Evolutionary conservation across 1,140 invertebrate species (phyloP).

Genomic region (Myzus persicae): DNA sequence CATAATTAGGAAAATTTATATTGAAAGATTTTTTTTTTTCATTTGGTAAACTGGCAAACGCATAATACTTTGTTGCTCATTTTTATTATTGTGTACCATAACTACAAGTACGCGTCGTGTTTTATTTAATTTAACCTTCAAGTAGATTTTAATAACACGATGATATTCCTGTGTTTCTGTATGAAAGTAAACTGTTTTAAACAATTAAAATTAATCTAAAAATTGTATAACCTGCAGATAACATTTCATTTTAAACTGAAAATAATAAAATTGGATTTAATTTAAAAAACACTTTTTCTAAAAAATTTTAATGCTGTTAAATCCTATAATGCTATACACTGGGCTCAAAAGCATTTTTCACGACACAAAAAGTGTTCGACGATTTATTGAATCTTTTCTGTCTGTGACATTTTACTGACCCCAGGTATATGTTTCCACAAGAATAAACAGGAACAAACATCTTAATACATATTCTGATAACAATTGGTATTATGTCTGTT

Average conservation of each 20-base stretch:
- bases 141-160: neutral
- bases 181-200: neutral
- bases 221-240: neutral
- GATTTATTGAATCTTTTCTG: neutral
- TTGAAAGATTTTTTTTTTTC: too few relatives aligned
- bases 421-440: neutral
- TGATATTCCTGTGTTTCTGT: neutral
- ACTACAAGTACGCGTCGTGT: neutral
- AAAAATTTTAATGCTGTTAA: neutral
- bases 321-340: neutral
- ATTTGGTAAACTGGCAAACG: neutral
- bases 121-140: neutral
- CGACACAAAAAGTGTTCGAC: neutral
- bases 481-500: neutral
- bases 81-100: neutral
- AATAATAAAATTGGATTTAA: too few relatives aligned
- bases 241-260: neutral
- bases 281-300: too few relatives aligned
- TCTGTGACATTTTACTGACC: conserved; percentile 5
- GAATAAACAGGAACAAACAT: conserved; percentile 26
- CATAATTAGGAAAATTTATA: too few relatives aligned
- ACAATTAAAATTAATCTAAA: too few relatives aligned
- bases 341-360: neutral
- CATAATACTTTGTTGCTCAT: neutral
- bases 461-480: conserved; percentile 22